Conservation (phyloP, 2,113 vertebrate species). For the Plecturocebus donacophilus region DNA sequence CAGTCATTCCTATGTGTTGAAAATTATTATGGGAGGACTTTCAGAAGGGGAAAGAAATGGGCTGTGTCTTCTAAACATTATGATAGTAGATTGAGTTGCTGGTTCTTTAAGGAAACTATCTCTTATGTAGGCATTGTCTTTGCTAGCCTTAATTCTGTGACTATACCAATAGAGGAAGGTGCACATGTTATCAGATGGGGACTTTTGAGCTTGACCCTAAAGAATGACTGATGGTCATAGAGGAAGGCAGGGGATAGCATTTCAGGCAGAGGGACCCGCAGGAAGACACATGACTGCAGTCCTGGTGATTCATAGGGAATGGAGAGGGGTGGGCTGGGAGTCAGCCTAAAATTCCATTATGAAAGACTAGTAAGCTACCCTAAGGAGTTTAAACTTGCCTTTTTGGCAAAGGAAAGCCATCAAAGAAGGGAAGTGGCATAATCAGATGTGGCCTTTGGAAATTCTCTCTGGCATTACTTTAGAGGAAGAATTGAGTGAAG, state of each 20-base stretch:
- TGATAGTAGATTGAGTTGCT: neutral
- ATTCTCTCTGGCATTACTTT: conserved; percentile 21
- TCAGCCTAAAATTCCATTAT: neutral
- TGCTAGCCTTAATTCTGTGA: conserved; percentile 4
- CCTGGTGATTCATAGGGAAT: neutral
- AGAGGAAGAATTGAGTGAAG: conserved; percentile 3
- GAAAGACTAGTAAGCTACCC: neutral
- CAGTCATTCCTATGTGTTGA: neutral
- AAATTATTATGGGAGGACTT: conserved; percentile 34
- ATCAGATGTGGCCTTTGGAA: neutral
- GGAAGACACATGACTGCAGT: neutral
- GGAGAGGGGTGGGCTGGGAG: neutral
- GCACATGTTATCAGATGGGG: neutral
- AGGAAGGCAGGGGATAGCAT: neutral
- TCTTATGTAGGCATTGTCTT: neutral
- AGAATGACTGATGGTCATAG: neutral
- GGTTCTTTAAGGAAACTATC: conserved; percentile 26
- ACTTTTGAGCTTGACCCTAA: conserved; percentile 6
- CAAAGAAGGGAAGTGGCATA: neutral
- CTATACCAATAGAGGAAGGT: neutral
- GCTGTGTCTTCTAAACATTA: conserved; percentile 34
- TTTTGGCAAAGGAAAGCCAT: conserved; percentile 28
- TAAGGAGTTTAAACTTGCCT: conserved; percentile 32
- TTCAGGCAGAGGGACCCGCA: neutral
- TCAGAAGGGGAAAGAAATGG: neutral